Conservation (phyloP, 1,140 invertebrate species). For the Drosophila teissieri region DNA sequence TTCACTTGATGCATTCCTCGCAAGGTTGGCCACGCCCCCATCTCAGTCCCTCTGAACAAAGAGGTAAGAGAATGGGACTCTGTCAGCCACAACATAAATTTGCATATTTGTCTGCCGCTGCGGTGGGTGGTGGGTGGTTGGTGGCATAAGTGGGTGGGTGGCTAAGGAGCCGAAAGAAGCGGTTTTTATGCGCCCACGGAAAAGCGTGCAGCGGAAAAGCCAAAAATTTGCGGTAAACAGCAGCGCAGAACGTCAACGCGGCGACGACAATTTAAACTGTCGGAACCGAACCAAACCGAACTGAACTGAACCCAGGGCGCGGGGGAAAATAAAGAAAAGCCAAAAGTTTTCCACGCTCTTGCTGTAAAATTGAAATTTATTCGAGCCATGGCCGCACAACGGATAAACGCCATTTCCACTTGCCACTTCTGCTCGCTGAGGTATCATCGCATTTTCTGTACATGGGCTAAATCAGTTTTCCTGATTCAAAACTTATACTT, state of each 20-base stretch:
- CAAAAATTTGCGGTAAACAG: slow-evolving; percentile 80
- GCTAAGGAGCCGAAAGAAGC: not conserved
- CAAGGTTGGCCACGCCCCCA: slow-evolving; percentile 1
- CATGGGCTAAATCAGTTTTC: not conserved
- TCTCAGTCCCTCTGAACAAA: not conserved
- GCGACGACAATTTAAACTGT: slow-evolving; percentile 70
- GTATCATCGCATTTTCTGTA: slow-evolving; percentile 20
- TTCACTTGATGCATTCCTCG: slow-evolving; percentile 71
- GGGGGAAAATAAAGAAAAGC: slow-evolving; percentile 5
- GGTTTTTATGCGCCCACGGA: slow-evolving; percentile 25
- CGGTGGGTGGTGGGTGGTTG: slow-evolving; percentile 1
- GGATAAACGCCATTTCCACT: slow-evolving; percentile 80
- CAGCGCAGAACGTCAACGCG: slow-evolving; percentile 33
- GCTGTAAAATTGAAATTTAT: slow-evolving; percentile 77
- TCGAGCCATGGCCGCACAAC: slow-evolving; percentile 56
- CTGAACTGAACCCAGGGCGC: slow-evolving; percentile 1
- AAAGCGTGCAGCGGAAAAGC: slow-evolving; percentile 64
- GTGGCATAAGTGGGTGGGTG: slow-evolving; percentile 6
- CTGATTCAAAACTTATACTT: not conserved
- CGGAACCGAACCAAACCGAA: slow-evolving; percentile 35
- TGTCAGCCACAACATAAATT: slow-evolving; percentile 73
- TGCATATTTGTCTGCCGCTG: slow-evolving; percentile 73
- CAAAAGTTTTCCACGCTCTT: slow-evolving; percentile 55
- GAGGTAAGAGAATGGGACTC: slow-evolving; percentile 33
- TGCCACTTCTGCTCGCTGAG: slow-evolving; percentile 64